Conservation (phyloP, 2,888 invertebrate species). For the Nemoura dubitans region DNA sequence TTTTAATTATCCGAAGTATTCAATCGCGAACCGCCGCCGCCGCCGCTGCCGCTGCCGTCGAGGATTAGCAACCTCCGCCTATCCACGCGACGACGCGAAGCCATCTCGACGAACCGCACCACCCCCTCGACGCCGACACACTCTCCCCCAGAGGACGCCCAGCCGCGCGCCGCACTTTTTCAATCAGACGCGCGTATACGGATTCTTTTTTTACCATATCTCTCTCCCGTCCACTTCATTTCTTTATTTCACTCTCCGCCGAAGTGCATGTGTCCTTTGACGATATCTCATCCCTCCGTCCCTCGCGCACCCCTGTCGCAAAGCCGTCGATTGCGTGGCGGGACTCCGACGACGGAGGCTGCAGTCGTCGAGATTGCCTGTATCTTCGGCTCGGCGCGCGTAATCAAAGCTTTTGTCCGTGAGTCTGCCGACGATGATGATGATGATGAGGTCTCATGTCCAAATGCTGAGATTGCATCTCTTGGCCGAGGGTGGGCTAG, state of each 20-base stretch:
- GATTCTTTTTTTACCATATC: conserved; percentile 39
- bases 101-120: background rate
- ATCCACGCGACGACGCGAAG: background rate
- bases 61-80: too few species aligned
- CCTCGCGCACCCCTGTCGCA: too few species aligned
- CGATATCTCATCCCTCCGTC: conserved; percentile 22
- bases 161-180: conserved; percentile 28
- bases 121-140: background rate
- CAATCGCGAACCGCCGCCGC: background rate
- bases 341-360: background rate
- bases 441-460: conserved; percentile 9
- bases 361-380: conserved; percentile 18
- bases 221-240: conserved; percentile 34
- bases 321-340: background rate
- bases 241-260: background rate
- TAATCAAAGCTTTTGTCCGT: conserved; percentile 47
- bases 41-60: background rate
- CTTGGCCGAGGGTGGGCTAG: background rate
- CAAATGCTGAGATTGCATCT: background rate
- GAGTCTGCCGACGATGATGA: conserved; percentile 9
- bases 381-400: conserved; percentile 42
- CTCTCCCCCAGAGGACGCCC: background rate
- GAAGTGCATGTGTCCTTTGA: background rate
- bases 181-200: conserved; percentile 33
- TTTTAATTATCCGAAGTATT: conserved; percentile 7